Conservation (phyloP, 2,797 vertebrate species). For the Protonibea diacanthus region DNA sequence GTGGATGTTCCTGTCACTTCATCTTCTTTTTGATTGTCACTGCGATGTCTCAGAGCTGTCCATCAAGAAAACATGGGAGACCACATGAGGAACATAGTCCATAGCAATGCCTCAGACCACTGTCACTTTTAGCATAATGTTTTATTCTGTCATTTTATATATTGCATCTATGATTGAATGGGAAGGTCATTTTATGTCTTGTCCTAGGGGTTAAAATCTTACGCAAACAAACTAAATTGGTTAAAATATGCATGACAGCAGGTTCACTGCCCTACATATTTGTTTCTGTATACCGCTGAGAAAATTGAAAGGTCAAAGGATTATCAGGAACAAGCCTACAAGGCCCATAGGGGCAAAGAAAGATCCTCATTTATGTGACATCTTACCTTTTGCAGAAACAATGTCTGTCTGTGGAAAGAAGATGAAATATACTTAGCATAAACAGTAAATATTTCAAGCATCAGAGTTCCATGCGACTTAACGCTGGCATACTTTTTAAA, state of each 20-base stretch:
- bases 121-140: constrained; percentile 40
- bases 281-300: constrained; percentile 28
- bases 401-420: constrained; percentile 25
- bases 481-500: constrained; percentile 68
- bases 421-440: constrained; percentile 54
- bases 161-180: constrained; percentile 8
- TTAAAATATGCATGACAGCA: constrained; percentile 25
- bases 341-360: constrained; percentile 15
- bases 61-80: constrained; percentile 49
- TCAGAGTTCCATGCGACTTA: constrained; percentile 42
- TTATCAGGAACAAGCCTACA: constrained; percentile 26
- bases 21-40: constrained; percentile 67
- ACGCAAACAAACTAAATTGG: constrained; percentile 26
- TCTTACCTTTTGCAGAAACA: constrained; percentile 49
- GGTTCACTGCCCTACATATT: constrained; percentile 1
- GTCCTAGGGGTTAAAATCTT: constrained; percentile 8
- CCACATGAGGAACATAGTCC: constrained; percentile 30
- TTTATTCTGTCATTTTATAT: constrained; percentile 24
- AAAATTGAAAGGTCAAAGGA: constrained; percentile 27
- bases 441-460: constrained; percentile 68
- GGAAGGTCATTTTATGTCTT: constrained; percentile 37
- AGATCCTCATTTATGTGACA: constrained; percentile 56
- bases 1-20: constrained; percentile 64
- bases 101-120: constrained; percentile 31
- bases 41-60: constrained; percentile 61